These are phyloP conservation scores for Tetragonula clypearis DNA, from an alignment of 1,140 invertebrate genomes.

Conservation along the genomic window DNA sequence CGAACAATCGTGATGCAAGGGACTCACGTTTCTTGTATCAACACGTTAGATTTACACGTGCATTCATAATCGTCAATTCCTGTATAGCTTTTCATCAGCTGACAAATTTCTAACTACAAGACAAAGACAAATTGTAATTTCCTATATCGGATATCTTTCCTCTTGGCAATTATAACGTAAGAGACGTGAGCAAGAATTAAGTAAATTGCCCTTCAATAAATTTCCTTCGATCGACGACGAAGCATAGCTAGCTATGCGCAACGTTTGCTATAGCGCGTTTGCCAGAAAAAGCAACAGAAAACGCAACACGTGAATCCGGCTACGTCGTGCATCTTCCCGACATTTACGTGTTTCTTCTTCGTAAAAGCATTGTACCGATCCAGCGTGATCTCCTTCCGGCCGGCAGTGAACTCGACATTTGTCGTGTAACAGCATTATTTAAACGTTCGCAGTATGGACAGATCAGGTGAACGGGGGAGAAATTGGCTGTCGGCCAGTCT, in stretches of 20 bases:
- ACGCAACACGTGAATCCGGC: conserved; percentile 33
- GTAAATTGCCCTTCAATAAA: background rate
- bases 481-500: conserved; percentile 54
- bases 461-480: conserved; percentile 28
- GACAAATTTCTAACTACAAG: no score
- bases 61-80: no score
- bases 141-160: no score
- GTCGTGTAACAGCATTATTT: conserved; percentile 35
- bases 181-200: no score
- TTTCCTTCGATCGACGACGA: background rate
- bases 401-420: conserved; percentile 16
- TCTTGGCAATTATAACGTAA: no score
- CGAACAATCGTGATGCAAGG: no score
- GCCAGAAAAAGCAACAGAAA: background rate
- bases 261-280: background rate
- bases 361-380: background rate
- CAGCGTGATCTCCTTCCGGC: conserved; percentile 28
- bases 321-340: background rate
- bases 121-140: no score
- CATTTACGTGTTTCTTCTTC: conserved; percentile 15
- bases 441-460: conserved; percentile 35
- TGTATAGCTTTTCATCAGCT: no score
- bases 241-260: background rate
- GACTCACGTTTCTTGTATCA: no score
- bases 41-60: no score